Evolutionary conservation across 1,140 invertebrate genomes (phyloP), one percentile per base, ranked within the genome.

Genomic region (Sycophila sp.): DNA sequence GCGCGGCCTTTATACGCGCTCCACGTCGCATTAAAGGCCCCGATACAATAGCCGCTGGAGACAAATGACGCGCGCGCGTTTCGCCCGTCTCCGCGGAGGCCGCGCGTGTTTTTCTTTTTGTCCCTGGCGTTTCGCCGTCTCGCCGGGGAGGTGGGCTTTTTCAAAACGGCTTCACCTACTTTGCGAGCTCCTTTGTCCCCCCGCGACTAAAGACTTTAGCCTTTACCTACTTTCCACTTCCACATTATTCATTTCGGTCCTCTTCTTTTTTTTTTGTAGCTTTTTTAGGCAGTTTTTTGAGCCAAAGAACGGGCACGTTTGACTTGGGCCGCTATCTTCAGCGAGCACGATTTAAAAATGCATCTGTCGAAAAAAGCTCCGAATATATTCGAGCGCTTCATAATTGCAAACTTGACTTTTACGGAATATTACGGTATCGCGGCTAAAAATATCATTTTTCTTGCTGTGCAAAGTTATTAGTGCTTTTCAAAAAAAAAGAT

Each of bases 141-240:
- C 55, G 55, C 42, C 24, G 51, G 22, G n/a, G 4, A 15, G 24
- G 19, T 53, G 2, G 32, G 19, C 36, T 45, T 56, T 55, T 42
- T 56, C 11, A 66, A 66, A 68, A 49, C 22, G 38, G 26, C 30
- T 59, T 68, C 55, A 68, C 55, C 55, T 49, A 53, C 11, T 58
- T 66, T 56, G 10, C 22, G 28, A 19, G 36, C 22, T 40, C 24
- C 30, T 26, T 58, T 49, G 28, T 55, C 45, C 56, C 62, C 13
- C 24, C 42, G 42, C 42, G 4, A 47, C 53, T 58, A 68, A 59
- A 66, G 42, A 68, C 65, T 59, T 66, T 66, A 22, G n/a, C 51
- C 49, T 59, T 58, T 64, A 65, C 36, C 62, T 11, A 47, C 53
- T 67, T 36, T 69, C 19, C 64, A 45, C 11, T 32, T 77, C 62